These are phyloP conservation scores for Carassius carassius DNA, from an alignment of 2,113 vertebrate genomes.

Conservation along the genomic window DNA sequence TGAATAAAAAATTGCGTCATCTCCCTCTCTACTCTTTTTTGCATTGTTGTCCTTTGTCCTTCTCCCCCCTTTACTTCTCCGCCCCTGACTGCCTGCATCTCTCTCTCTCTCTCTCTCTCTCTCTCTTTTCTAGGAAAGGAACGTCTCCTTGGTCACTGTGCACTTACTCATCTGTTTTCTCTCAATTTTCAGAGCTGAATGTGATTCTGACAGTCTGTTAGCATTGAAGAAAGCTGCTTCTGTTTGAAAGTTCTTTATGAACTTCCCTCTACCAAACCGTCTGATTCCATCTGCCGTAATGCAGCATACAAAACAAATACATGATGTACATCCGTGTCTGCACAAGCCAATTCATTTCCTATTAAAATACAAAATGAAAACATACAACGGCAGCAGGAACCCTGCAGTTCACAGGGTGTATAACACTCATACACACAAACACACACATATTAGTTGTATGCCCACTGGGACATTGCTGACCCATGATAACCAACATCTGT, in stretches of 20 bases:
- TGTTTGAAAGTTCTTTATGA: constrained; percentile 17
- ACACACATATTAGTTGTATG: constrained; percentile 14
- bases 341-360: constrained; percentile 25
- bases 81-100: background rate
- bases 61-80: constrained; percentile 16
- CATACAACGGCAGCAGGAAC: constrained; percentile 66
- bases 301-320: constrained; percentile 20
- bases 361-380: constrained; percentile 57
- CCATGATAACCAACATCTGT: constrained; percentile 9
- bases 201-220: background rate
- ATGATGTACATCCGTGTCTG: constrained; percentile 28
- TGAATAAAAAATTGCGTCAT: background rate
- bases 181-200: background rate
- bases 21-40: background rate
- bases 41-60: background rate
- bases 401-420: constrained; percentile 54
- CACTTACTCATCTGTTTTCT: constrained; percentile 5
- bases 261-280: constrained; percentile 9
- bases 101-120: background rate
- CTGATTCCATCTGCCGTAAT: constrained; percentile 25
- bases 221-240: background rate
- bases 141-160: background rate
- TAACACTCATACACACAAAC: constrained; percentile 11
- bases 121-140: background rate
- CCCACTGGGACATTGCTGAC: constrained; percentile 26